Evolutionary conservation across 2,888 invertebrate genomes (phyloP), one percentile per base, ranked within the genome.

Genomic region (Leucoma salicis): DNA sequence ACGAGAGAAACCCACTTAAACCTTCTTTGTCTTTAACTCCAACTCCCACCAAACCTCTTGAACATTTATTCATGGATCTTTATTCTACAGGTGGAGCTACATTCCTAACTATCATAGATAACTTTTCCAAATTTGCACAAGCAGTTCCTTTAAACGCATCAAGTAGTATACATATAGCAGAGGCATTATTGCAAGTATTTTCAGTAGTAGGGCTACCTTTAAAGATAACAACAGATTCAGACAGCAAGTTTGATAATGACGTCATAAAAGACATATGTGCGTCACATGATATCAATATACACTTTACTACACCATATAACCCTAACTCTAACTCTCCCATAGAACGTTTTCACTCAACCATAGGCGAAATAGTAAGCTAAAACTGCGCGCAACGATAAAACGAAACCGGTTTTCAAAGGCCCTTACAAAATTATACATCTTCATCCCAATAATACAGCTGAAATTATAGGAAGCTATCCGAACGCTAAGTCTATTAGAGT

Each of bases 111-210:
- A n/a, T n/a, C n/a, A 39, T 53, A 3, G 67, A 66, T 6, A 62
- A 58, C 6, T 66, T 66, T 15, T 46, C 60, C 0, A 67, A 66
- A 46, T 57, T 53, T 1, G 62, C 62, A 1, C 62, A 61, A 39
- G 67, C 62, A 8, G 35, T 53, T 2, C 53, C 59, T 3, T 24
- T 66, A 0, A 15, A 3, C 0, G 57, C 50, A 3, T 14, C 45
- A 13, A 64, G 27, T 6, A 59, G 57, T 13, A 46, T 59, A 2
- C 33, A 0, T 1, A 53, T 34, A 60, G 61, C 13, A 5, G 18
- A 18, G 7, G 7, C 18, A 4, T 7, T 18, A 18, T 5, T 18
- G 7, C 3, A 7, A 4, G 7, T 18, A 18, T 18, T 18, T 7
- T 53, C 58, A 25, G 27, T 51, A 5, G 7, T 58, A 32, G 59